Conservation (phyloP, 2,113 vertebrate genomes). For the Mormyrus lacerda region DNA sequence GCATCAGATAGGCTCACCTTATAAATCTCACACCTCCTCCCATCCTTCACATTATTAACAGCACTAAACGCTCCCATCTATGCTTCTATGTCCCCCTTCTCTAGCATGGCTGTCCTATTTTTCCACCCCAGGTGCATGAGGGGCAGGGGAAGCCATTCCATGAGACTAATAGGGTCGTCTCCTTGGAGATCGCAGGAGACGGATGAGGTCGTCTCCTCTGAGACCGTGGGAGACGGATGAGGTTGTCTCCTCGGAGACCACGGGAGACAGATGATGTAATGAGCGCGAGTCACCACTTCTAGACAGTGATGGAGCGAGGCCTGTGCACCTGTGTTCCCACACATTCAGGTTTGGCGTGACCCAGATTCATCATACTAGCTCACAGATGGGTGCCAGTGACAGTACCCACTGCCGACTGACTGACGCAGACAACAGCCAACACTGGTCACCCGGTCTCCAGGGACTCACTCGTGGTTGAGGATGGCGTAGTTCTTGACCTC, state of each 20-base stretch:
- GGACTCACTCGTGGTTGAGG: slow-evolving; percentile 73
- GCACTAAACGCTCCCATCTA: background rate
- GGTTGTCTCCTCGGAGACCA: background rate
- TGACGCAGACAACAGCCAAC: background rate
- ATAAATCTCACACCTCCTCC: background rate
- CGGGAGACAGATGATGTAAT: slow-evolving; percentile 1
- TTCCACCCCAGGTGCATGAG: background rate
- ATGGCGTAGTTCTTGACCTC: slow-evolving; percentile 86
- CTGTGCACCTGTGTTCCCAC: background rate
- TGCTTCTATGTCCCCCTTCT: background rate
- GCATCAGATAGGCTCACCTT: background rate
- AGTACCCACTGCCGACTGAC: background rate
- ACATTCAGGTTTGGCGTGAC: background rate
- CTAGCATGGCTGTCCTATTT: background rate
- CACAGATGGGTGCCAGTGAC: background rate
- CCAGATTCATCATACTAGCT: background rate
- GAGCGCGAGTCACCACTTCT: background rate
- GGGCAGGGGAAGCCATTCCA: background rate
- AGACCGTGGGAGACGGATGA: background rate
- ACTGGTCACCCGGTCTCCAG: background rate
- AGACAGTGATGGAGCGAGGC: background rate
- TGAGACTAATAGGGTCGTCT: background rate
- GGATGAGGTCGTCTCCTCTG: background rate
- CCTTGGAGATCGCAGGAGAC: background rate
- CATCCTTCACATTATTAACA: background rate